Percentiles rank a stretch among this genome's conserved stretches.
Conservation (phyloP, 2,113 vertebrate species). For the Cyanocitta stelleri region DNA sequence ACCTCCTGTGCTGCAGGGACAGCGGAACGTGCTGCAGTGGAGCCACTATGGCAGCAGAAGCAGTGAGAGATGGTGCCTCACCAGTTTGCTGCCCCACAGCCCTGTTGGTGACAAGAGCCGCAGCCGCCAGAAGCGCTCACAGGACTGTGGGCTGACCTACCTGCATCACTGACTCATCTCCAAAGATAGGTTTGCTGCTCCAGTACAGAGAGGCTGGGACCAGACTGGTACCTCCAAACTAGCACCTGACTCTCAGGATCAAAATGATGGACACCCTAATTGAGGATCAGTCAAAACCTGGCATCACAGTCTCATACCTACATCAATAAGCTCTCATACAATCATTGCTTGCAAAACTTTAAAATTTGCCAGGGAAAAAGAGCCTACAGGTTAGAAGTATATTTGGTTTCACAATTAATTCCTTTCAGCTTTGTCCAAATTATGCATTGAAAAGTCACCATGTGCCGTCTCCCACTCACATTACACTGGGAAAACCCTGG, state of each 20-base stretch:
- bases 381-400: not conserved
- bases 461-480: slow-evolving; percentile 14
- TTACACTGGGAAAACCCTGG: slow-evolving; percentile 14
- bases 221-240: slow-evolving; percentile 46
- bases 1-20: not conserved
- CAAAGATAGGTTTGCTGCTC: slow-evolving; percentile 43
- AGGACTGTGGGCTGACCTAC: slow-evolving; percentile 35
- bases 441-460: not conserved
- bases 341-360: not conserved
- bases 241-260: slow-evolving; percentile 39
- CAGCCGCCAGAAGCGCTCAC: not conserved
- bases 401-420: not conserved
- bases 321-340: not conserved
- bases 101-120: not conserved
- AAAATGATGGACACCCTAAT: not conserved
- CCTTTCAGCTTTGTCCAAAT: not conserved
- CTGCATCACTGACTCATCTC: slow-evolving; percentile 53
- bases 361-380: not conserved
- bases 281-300: slow-evolving; percentile 34
- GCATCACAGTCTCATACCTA: not conserved
- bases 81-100: slow-evolving; percentile 27
- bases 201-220: slow-evolving; percentile 26
- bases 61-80: slow-evolving; percentile 46
- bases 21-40: not conserved
- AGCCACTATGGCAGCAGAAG: slow-evolving; percentile 13